These are phyloP conservation scores for Melipona beecheii DNA, from an alignment of 2,888 invertebrate genomes.

Conservation along the genomic window DNA sequence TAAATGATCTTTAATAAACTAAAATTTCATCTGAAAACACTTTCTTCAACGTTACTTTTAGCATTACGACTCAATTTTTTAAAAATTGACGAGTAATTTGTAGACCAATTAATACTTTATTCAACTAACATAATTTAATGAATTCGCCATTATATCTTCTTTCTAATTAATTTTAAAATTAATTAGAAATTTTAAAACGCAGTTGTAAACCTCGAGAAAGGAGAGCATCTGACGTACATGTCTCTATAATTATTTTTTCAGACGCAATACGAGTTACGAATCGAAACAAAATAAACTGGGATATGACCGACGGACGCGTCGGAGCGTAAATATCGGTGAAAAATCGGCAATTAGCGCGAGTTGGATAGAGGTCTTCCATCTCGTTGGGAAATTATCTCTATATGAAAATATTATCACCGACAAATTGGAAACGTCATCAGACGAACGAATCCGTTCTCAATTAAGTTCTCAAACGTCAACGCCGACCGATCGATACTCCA, in stretches of 20 bases:
- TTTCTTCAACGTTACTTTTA: too few species aligned
- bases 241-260: neutral
- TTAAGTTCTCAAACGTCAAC: slow-evolving; percentile 17
- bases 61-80: too few species aligned
- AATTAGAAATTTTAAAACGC: neutral
- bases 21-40: too few species aligned
- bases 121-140: too few species aligned
- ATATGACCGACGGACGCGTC: neutral
- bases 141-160: too few species aligned
- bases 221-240: neutral
- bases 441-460: slow-evolving; percentile 22
- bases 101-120: too few species aligned
- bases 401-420: slow-evolving; percentile 26
- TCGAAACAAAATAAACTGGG: neutral
- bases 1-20: too few species aligned
- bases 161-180: too few species aligned
- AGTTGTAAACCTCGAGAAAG: neutral
- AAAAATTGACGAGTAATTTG: too few species aligned
- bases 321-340: neutral
- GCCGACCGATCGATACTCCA: slow-evolving; percentile 15
- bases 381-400: slow-evolving; percentile 12
- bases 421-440: slow-evolving; percentile 29
- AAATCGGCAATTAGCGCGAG: slow-evolving; percentile 19
- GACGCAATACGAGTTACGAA: neutral
- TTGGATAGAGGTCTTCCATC: too few species aligned